Evolutionary conservation across 1,140 invertebrate genomes (phyloP).

Genomic region (Drosophila punjabiensis): DNA sequence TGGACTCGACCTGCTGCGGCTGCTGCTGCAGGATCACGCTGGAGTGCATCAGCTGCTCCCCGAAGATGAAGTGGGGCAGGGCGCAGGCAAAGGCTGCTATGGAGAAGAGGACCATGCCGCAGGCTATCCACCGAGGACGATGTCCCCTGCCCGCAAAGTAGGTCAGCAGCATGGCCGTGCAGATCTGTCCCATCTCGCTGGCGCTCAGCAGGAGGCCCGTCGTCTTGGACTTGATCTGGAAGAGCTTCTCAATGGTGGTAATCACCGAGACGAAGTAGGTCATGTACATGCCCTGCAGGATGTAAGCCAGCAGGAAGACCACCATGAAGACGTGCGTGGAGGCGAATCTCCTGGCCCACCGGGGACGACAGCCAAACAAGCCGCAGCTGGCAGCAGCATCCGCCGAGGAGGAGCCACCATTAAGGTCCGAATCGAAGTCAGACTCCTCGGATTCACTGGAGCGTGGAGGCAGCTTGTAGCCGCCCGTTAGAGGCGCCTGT

Average conservation of each 20-base stretch:
- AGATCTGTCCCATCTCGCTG: constrained; percentile 97
- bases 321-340: constrained; percentile 96
- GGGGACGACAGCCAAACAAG: constrained; percentile 89
- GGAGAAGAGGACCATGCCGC: constrained; percentile 96
- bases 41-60: constrained; percentile 87
- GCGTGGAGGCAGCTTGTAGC: constrained; percentile 60
- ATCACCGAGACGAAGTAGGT: constrained; percentile 98
- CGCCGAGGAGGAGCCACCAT: constrained; percentile 83
- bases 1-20: neutral
- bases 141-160: constrained; percentile 97
- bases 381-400: constrained; percentile 87
- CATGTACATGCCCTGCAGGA: constrained; percentile 97
- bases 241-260: constrained; percentile 98
- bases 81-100: constrained; percentile 95
- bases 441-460: constrained; percentile 75
- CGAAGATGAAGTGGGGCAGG: constrained; percentile 92
- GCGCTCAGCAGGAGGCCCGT: constrained; percentile 97
- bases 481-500: constrained; percentile 77
- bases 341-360: constrained; percentile 91
- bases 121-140: constrained; percentile 97
- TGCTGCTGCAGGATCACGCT: constrained; percentile 65
- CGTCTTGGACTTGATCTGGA: constrained; percentile 97
- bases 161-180: constrained; percentile 94
- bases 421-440: constrained; percentile 72
- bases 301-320: constrained; percentile 95